A percentile compares a stretch with the other conserved stretches of the same genome.
These are phyloP conservation scores for Epizoanthus illoricatus DNA, from an alignment of 92 coral and sea anemone genomes.

Conservation along the genomic window DNA sequence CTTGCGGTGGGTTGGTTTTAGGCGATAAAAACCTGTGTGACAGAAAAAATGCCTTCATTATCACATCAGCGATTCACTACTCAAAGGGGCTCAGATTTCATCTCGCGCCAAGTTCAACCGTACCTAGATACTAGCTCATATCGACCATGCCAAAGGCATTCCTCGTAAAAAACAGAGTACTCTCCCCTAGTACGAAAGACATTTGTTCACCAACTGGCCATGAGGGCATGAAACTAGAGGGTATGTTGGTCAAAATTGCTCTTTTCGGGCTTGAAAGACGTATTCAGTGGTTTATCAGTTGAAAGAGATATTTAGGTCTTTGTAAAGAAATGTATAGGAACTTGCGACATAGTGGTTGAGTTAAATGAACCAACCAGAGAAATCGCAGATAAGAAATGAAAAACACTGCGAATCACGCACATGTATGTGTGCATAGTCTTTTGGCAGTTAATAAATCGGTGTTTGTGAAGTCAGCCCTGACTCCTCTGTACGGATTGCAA, in stretches of 20 bases:
- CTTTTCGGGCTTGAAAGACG: constrained; percentile 49
- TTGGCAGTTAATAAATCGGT: constrained; percentile 23
- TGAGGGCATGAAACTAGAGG: constrained; percentile 42
- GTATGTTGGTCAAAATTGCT: constrained; percentile 66
- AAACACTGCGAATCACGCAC: neutral
- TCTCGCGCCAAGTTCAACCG: constrained; percentile 37
- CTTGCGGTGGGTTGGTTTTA: constrained; percentile 38
- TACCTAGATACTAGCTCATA: constrained; percentile 17
- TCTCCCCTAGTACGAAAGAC: constrained; percentile 37
- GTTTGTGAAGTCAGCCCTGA: constrained; percentile 17
- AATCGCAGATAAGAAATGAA: neutral
- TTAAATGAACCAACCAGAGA: neutral
- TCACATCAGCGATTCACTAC: constrained; percentile 62
- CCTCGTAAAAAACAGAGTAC: constrained; percentile 70
- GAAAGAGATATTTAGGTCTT: neutral
- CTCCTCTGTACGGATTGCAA: constrained; percentile 25
- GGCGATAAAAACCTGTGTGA: constrained; percentile 57
- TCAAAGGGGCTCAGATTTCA: constrained; percentile 63
- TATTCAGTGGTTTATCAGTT: constrained; percentile 4
- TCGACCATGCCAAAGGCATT: constrained; percentile 77
- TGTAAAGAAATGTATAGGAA: neutral
- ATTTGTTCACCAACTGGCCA: constrained; percentile 31
- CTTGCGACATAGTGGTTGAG: neutral
- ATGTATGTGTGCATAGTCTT: neutral
- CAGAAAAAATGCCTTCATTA: constrained; percentile 70